Conservation (phyloP, 23 tunicate genomes). For the Trididemnum clinides region DNA sequence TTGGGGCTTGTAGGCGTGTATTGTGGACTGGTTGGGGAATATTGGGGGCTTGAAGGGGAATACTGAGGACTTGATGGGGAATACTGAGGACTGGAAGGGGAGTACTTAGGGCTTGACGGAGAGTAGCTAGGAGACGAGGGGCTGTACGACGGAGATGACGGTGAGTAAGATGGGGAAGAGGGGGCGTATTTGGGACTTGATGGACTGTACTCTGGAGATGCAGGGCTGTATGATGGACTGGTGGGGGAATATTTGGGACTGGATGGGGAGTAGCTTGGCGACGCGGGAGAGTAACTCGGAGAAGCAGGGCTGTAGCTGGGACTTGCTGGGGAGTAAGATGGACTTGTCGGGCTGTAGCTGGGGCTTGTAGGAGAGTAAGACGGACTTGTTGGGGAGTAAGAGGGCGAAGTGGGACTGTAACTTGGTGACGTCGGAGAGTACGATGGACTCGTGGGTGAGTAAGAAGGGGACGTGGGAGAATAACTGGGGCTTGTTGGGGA, state of each 20-base stretch:
- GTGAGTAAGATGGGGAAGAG: constrained; percentile 72
- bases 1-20: constrained; percentile 87
- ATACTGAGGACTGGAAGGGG: constrained; percentile 72
- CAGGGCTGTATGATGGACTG: constrained; percentile 73
- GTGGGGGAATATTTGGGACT: constrained; percentile 80
- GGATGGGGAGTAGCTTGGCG: constrained; percentile 79
- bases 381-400: constrained; percentile 85
- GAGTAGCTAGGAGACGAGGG: constrained; percentile 83
- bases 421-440: constrained; percentile 97
- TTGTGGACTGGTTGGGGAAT: constrained; percentile 80
- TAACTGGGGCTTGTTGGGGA: constrained; percentile 78
- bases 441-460: constrained; percentile 80
- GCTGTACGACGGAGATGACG: constrained; percentile 78
- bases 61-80: constrained; percentile 78
- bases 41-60: constrained; percentile 83
- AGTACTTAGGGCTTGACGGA: constrained; percentile 79
- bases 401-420: constrained; percentile 75
- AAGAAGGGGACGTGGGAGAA: constrained; percentile 89
- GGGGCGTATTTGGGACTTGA: constrained; percentile 80
- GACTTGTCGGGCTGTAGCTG: constrained; percentile 57
- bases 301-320: constrained; percentile 81
- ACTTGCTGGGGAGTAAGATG: constrained; percentile 76
- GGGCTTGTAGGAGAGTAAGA: constrained; percentile 89
- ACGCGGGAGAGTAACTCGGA: constrained; percentile 77
- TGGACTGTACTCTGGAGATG: constrained; percentile 81